These are phyloP conservation scores for Tachystola acroxantha DNA, from an alignment of 2,888 invertebrate genomes.

Conservation along the genomic window DNA sequence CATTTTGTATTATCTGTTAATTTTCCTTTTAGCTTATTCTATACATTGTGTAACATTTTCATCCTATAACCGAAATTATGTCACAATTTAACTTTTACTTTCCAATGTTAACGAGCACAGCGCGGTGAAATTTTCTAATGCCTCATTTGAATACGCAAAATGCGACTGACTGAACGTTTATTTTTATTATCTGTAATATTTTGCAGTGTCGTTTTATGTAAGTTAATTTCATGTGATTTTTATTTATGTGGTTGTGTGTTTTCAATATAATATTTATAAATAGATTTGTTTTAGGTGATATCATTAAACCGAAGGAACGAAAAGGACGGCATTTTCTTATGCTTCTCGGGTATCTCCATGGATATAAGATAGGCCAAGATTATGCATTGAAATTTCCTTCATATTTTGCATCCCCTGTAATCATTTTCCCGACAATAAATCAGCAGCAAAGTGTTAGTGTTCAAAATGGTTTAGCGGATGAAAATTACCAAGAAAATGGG, in stretches of 20 bases:
- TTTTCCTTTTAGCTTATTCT: conserved; percentile 7
- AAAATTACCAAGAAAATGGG: conserved; percentile 26
- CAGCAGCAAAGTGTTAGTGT: conserved; percentile 34
- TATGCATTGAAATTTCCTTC: conserved; percentile 25
- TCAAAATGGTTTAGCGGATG: conserved; percentile 21
- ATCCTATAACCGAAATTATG: background rate
- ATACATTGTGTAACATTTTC: background rate
- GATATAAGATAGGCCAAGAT: conserved; percentile 30
- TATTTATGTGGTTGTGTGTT: background rate
- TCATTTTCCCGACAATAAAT: conserved; percentile 33
- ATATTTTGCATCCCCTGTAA: conserved; percentile 27
- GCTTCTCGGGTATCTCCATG: conserved; percentile 30
- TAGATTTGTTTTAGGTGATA: conserved; percentile 21
- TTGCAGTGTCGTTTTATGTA: conserved; percentile 20
- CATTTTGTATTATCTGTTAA: no score
- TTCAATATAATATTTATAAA: no score
- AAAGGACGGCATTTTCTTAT: conserved; percentile 23
- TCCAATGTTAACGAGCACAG: conserved; percentile 19
- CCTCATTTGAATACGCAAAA: conserved; percentile 39
- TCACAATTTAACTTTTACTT: conserved; percentile 20
- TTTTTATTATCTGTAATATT: conserved; percentile 21
- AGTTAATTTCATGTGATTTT: conserved; percentile 17
- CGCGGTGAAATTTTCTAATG: conserved; percentile 15
- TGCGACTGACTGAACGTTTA: conserved; percentile 34
- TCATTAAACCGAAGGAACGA: conserved; percentile 14